These are phyloP conservation scores for Acanthisitta chloris DNA, from an alignment of 2,113 vertebrate species.

Conservation along the genomic window DNA sequence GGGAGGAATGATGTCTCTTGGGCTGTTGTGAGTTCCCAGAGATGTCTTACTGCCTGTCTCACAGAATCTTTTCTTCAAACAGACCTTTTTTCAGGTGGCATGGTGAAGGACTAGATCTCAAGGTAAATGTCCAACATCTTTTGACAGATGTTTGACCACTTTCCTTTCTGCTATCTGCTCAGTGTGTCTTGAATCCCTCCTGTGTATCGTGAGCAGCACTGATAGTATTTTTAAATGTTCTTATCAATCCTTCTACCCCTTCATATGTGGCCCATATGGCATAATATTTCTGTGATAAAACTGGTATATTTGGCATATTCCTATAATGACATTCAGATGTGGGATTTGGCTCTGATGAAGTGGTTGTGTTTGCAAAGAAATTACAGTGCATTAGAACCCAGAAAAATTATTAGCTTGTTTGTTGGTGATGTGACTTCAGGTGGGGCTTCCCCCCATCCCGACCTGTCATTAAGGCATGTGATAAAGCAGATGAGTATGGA, in stretches of 20 bases:
- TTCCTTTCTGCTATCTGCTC: neutral
- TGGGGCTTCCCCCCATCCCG: rapidly evolving
- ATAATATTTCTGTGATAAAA: neutral
- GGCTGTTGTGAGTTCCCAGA: neutral
- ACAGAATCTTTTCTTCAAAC: neutral
- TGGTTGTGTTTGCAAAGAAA: neutral
- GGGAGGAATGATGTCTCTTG: neutral
- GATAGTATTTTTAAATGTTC: neutral
- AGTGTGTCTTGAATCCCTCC: neutral
- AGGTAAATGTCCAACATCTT: neutral
- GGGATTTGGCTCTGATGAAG: neutral
- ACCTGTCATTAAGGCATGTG: neutral
- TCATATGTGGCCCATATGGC: neutral
- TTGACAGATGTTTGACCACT: neutral
- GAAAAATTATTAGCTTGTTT: neutral
- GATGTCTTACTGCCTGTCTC: neutral
- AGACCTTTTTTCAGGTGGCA: neutral
- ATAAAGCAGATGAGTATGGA: neutral
- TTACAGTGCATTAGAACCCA: neutral
- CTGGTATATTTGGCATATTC: neutral
- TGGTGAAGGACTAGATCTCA: neutral
- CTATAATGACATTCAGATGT: neutral
- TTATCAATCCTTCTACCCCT: neutral
- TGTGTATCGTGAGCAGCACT: neutral
- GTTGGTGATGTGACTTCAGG: neutral